Conservation (phyloP, 2,888 invertebrate genomes). For the Coleophora deauratella region DNA sequence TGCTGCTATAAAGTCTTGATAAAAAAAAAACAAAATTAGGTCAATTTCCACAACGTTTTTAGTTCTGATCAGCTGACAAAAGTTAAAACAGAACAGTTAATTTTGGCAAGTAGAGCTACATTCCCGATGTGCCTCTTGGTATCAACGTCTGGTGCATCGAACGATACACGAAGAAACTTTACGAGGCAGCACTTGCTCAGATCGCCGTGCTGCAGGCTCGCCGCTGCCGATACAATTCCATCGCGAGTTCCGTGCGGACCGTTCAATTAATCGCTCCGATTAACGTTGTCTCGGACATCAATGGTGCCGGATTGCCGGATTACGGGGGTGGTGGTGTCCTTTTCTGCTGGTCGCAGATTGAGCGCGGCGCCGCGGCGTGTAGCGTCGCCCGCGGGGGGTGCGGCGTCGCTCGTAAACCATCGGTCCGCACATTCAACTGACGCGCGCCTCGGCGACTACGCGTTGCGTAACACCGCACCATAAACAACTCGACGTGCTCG, state of each 20-base stretch:
- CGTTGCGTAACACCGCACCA: constrained; percentile 71
- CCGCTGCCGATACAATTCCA: constrained; percentile 60
- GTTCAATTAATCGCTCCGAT: constrained; percentile 69
- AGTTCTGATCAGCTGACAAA: too few relatives aligned
- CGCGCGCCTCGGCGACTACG: constrained; percentile 72
- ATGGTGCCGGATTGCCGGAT: constrained; percentile 64
- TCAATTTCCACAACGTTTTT: too few relatives aligned
- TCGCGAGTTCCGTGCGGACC: constrained; percentile 54
- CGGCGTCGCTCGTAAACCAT: constrained; percentile 71
- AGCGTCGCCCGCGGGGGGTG: constrained; percentile 62
- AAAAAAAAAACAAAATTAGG: too few relatives aligned
- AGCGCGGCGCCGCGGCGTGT: constrained; percentile 72
- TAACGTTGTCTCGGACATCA: constrained; percentile 65
- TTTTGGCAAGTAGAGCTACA: constrained; percentile 48
- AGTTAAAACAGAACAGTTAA: too few relatives aligned
- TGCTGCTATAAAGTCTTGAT: too few relatives aligned
- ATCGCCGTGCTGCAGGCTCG: constrained; percentile 55
- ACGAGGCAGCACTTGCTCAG: constrained; percentile 69
- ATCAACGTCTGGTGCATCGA: constrained; percentile 73
- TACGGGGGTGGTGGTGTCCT: constrained; percentile 66
- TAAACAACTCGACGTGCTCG: constrained; percentile 66
- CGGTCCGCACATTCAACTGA: constrained; percentile 72
- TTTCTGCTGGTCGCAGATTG: constrained; percentile 70
- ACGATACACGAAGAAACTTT: constrained; percentile 74
- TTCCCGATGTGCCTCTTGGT: constrained; percentile 41